A percentile compares a stretch with the other conserved stretches of the same genome.
Conservation (phyloP, 2,888 invertebrate genomes). For the Notodonta dromedarius region DNA sequence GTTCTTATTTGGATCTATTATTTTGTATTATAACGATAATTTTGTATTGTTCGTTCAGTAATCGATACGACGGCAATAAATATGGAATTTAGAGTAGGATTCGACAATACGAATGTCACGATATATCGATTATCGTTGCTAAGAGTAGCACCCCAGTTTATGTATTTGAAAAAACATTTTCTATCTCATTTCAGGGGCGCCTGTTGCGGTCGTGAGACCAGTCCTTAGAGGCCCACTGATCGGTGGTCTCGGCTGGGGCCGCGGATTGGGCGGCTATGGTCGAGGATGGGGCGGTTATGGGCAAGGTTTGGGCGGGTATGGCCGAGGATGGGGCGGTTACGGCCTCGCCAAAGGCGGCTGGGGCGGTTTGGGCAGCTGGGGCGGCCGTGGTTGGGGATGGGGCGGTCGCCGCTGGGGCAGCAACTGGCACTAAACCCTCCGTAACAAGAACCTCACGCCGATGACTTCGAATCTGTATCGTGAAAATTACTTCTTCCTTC, state of each 20-base stretch:
- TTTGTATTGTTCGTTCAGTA: no score
- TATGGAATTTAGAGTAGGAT: no score
- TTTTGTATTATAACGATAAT: no score
- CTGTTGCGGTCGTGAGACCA: neutral
- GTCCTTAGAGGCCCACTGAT: neutral
- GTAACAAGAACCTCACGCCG: neutral
- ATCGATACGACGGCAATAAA: no score
- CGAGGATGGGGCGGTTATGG: conserved; percentile 2
- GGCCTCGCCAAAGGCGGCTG: neutral
- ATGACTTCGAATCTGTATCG: neutral
- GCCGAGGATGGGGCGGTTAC: neutral
- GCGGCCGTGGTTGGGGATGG: neutral
- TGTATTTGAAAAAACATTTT: neutral
- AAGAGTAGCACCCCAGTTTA: no score
- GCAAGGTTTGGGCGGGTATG: neutral
- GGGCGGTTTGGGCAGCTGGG: neutral
- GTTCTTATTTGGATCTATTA: no score
- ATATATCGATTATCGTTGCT: no score
- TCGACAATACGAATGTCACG: no score
- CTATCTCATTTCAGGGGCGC: neutral
- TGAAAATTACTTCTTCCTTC: neutral
- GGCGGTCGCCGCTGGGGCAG: conserved; percentile 1
- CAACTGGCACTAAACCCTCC: neutral
- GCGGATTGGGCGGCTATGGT: neutral
- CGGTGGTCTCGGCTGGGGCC: neutral